Conservation (phyloP, 1,140 invertebrate species). For the Archegozetes longisetosus region DNA sequence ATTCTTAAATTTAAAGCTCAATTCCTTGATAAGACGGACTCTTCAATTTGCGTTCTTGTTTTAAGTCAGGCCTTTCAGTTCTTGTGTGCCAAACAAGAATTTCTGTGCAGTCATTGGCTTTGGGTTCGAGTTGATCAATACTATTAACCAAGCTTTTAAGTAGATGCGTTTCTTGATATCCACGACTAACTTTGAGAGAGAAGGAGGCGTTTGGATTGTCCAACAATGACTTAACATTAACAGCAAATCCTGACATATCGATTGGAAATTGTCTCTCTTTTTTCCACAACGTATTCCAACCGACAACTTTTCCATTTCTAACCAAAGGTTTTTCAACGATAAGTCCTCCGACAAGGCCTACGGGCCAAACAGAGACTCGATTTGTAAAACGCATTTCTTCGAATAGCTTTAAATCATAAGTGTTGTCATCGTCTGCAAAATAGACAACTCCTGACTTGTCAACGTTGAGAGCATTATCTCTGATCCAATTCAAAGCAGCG, state of each 20-base stretch:
- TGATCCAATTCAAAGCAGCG: constrained; percentile 66
- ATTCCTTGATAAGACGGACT: not conserved
- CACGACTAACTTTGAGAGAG: constrained; percentile 60
- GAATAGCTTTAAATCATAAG: constrained; percentile 75
- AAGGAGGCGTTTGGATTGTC: constrained; percentile 60
- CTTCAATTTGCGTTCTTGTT: constrained; percentile 25
- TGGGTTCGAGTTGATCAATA: constrained; percentile 62
- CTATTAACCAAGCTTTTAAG: constrained; percentile 56
- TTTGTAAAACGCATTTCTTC: constrained; percentile 69
- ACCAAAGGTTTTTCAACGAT: constrained; percentile 60
- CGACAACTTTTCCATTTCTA: constrained; percentile 47
- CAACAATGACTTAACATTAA: constrained; percentile 64
- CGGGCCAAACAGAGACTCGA: constrained; percentile 90
- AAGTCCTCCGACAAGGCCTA: constrained; percentile 79
- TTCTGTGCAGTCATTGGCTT: constrained; percentile 74
- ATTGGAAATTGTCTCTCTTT: constrained; percentile 79
- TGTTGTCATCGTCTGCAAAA: constrained; percentile 98
- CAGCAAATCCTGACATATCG: constrained; percentile 97
- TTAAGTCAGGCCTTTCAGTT: constrained; percentile 63
- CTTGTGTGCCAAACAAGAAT: constrained; percentile 93
- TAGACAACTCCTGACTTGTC: constrained; percentile 64
- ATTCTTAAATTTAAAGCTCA: not conserved
- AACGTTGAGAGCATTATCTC: constrained; percentile 40
- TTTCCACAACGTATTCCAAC: constrained; percentile 58
- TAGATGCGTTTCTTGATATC: constrained; percentile 83